Percentiles rank a stretch among this genome's conserved stretches.
Conservation (phyloP, 2,888 invertebrate species). For the Phyllotreta striolata region DNA sequence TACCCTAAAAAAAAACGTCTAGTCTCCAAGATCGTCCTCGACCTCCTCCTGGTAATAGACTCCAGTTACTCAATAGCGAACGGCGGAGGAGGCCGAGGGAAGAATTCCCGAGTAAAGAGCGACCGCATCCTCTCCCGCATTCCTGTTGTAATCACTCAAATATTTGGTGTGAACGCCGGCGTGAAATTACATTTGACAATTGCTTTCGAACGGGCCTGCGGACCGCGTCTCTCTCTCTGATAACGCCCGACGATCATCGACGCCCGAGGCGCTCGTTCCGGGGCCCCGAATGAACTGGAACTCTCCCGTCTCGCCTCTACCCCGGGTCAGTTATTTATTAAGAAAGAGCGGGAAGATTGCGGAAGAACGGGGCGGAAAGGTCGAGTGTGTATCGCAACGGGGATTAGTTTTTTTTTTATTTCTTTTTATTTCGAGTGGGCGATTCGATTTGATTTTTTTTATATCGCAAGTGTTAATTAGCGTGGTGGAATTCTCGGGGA, state of each 20-base stretch:
- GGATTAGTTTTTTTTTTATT: no score
- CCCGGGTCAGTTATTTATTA: conserved; percentile 30
- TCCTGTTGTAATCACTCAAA: conserved; percentile 45
- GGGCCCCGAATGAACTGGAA: conserved; percentile 11
- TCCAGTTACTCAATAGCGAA: no score
- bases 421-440: no score
- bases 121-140: conserved; percentile 17
- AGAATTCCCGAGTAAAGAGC: conserved; percentile 18
- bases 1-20: no score
- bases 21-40: no score
- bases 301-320: background rate
- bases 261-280: conserved; percentile 28
- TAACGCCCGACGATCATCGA: conserved; percentile 23
- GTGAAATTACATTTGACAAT: conserved; percentile 59
- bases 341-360: background rate
- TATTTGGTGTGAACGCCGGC: conserved; percentile 53
- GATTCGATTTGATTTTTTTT: no score
- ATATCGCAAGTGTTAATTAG: no score
- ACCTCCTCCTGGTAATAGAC: no score
- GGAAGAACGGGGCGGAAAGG: no score
- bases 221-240: conserved; percentile 11
- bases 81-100: background rate
- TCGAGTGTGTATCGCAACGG: no score
- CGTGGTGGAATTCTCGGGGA: no score
- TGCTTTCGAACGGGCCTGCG: conserved; percentile 45